Conservation (phyloP, 1,140 invertebrate genomes). For the Drosophila lowei region DNA sequence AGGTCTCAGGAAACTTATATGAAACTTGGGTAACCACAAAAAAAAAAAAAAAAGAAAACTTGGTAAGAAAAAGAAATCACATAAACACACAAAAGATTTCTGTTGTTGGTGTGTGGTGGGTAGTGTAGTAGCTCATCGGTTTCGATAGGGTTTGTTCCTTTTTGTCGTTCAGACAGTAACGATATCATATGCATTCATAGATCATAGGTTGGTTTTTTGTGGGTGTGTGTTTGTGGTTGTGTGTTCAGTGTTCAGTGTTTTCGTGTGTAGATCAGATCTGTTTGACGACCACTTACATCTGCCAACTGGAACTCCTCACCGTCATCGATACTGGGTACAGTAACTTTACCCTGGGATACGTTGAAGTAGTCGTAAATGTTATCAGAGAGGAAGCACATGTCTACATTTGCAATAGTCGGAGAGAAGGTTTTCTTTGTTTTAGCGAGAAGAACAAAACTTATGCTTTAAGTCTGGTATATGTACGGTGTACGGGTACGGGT, state of each 20-base stretch:
- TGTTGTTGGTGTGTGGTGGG: slow-evolving; percentile 41
- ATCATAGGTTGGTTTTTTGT: slow-evolving; percentile 17
- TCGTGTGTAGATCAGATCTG: slow-evolving; percentile 12
- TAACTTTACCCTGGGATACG: slow-evolving; percentile 98
- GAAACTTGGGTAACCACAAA: slow-evolving; percentile 65
- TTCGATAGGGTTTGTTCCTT: slow-evolving; percentile 10
- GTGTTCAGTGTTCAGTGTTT: slow-evolving; percentile 32
- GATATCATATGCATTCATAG: slow-evolving; percentile 38
- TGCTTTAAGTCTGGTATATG: slow-evolving; percentile 54
- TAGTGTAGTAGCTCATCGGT: slow-evolving; percentile 34
- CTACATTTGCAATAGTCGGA: slow-evolving; percentile 85
- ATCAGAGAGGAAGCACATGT: slow-evolving; percentile 91
- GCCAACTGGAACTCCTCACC: slow-evolving; percentile 96
- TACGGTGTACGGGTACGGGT: neutral
- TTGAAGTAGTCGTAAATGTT: slow-evolving; percentile 95
- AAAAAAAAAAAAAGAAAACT: slow-evolving; percentile 44
- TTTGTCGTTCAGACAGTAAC: slow-evolving; percentile 56
- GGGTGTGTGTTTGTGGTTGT: slow-evolving; percentile 21
- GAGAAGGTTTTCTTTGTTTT: slow-evolving; percentile 69
- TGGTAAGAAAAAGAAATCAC: slow-evolving; percentile 22
- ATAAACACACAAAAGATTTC: slow-evolving; percentile 46
- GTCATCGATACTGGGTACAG: slow-evolving; percentile 98
- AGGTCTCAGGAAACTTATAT: slow-evolving; percentile 32
- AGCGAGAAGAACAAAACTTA: slow-evolving; percentile 67
- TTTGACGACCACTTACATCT: slow-evolving; percentile 85